phyloP scores from a whole-genome alignment of 2,888 invertebrate genomes.

The Cephus pygmeus region DNA sequence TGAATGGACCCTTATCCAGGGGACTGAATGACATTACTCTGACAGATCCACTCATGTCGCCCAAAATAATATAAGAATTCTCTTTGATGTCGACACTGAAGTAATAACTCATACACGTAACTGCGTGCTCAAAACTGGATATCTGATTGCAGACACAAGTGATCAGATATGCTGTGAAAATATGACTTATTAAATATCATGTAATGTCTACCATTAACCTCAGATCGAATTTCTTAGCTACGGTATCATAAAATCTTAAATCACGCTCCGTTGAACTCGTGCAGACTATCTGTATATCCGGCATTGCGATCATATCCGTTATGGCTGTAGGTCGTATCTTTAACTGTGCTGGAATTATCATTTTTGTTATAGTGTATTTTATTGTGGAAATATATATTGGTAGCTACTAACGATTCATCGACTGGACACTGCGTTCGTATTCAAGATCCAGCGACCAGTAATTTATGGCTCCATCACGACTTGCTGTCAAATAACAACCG shows the following conservation, averaged over 20 bases:
- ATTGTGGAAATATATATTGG: neutral
- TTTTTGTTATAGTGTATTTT: neutral
- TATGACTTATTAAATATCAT: constrained; percentile 4
- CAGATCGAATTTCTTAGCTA: constrained; percentile 78
- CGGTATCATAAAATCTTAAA: constrained; percentile 83
- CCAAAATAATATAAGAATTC: constrained; percentile 75
- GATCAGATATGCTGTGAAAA: neutral
- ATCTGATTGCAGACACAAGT: constrained; percentile 57
- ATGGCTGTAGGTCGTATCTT: constrained; percentile 78
- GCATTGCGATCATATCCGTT: constrained; percentile 78
- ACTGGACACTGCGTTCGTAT: constrained; percentile 73
- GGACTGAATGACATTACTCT: constrained; percentile 74
- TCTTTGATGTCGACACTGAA: constrained; percentile 70
- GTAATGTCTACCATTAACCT: constrained; percentile 70
- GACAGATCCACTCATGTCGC: constrained; percentile 81
- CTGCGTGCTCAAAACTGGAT: constrained; percentile 73
- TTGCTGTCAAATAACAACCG: constrained; percentile 80
- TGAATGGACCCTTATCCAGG: constrained; percentile 76
- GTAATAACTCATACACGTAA: constrained; percentile 72
- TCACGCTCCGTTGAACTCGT: constrained; percentile 83
- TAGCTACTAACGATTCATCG: constrained; percentile 72
- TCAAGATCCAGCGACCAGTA: constrained; percentile 82
- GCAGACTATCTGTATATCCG: constrained; percentile 82
- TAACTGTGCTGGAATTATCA: constrained; percentile 67
- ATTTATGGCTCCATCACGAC: constrained; percentile 81